A percentile compares a stretch with the other conserved stretches of the same genome.
phyloP scores from a whole-genome alignment of 2,888 invertebrate genomes.

The Marasmarcha lunaedactyla region DNA sequence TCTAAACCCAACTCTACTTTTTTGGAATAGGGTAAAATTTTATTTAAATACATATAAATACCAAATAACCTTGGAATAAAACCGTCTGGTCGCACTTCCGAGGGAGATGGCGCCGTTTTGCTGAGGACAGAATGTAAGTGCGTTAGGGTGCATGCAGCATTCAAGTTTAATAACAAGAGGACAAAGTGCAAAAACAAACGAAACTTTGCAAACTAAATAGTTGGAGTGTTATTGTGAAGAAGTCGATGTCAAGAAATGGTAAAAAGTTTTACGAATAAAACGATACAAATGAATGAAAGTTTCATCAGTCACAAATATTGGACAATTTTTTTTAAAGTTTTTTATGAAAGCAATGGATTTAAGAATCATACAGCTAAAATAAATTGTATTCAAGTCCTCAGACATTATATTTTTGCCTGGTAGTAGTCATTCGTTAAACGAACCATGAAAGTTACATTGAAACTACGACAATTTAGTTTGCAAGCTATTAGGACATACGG shows the following conservation, averaged over 20 bases:
- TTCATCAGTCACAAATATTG: too few relatives aligned
- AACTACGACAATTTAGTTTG: too few relatives aligned
- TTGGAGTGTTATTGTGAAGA: conserved; percentile 2
- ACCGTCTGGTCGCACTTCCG: conserved; percentile 15
- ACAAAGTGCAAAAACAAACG: conserved; percentile 15
- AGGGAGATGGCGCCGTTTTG: conserved; percentile 15
- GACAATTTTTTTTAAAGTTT: not conserved
- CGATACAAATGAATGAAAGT: too few relatives aligned
- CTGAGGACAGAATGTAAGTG: conserved; percentile 42
- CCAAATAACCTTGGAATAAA: conserved; percentile 26
- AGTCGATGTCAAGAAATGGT: too few relatives aligned
- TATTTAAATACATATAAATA: conserved; percentile 18
- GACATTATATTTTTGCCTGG: too few relatives aligned
- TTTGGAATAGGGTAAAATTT: too few relatives aligned
- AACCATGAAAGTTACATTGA: too few relatives aligned
- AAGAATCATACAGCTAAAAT: not conserved
- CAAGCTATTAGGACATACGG: too few relatives aligned
- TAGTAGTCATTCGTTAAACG: too few relatives aligned
- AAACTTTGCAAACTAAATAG: conserved; percentile 13
- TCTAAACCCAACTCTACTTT: too few relatives aligned
- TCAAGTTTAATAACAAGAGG: conserved; percentile 18
- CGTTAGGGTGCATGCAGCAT: conserved; percentile 29
- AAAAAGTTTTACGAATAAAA: too few relatives aligned
- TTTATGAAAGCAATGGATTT: not conserved
- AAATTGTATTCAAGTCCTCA: not conserved